These are phyloP conservation scores for Watsonalla cultraria DNA, from an alignment of 2,888 invertebrate genomes.

Conservation along the genomic window DNA sequence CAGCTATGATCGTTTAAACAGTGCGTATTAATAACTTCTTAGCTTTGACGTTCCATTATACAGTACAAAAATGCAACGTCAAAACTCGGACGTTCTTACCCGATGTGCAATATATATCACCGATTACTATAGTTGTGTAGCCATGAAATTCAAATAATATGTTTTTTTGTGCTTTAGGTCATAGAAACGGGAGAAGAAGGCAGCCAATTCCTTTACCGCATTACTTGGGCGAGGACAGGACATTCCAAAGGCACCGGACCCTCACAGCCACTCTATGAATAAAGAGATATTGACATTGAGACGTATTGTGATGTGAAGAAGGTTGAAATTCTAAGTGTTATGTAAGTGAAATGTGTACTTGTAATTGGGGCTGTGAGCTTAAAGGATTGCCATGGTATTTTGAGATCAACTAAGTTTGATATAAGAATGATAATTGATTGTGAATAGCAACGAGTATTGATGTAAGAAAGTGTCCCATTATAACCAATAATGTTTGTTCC, in stretches of 20 bases:
- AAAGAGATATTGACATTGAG: slow-evolving; percentile 8
- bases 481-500: too few relatives aligned
- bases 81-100: too few relatives aligned
- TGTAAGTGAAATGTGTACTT: not conserved
- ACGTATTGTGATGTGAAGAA: not conserved
- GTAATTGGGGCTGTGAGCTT: not conserved
- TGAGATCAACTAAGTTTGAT: slow-evolving; percentile 5
- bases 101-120: too few relatives aligned
- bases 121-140: too few relatives aligned
- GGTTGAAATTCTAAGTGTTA: not conserved
- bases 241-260: slow-evolving; percentile 40
- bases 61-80: too few relatives aligned
- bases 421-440: slow-evolving; percentile 5
- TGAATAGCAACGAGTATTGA: not conserved
- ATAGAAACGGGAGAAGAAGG: slow-evolving; percentile 80
- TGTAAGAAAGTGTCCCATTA: too few relatives aligned
- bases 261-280: slow-evolving; percentile 66
- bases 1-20: too few relatives aligned
- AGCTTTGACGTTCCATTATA: too few relatives aligned
- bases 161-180: slow-evolving; percentile 43
- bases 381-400: not conserved
- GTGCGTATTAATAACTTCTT: too few relatives aligned
- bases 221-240: slow-evolving; percentile 76
- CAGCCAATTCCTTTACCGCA: slow-evolving; percentile 80
- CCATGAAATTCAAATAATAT: too few relatives aligned